Base-by-base conservation (phyloP, 2,888 invertebrate species). In the Leucoma salicis region DNA sequence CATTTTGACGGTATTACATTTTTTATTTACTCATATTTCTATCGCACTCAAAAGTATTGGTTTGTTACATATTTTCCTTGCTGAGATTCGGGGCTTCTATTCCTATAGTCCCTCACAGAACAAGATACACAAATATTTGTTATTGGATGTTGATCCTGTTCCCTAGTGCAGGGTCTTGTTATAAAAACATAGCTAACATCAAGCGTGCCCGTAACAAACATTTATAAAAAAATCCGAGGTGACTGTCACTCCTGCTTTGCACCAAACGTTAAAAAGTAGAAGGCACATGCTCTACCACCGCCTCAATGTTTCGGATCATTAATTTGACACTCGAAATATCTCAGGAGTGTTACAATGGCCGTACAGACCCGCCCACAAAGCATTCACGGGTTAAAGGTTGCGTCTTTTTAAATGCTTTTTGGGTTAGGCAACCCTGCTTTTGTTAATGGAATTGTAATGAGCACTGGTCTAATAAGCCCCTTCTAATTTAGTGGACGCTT, bases 321-420 rank as follows among this genome's bases (percentile, higher is more conserved):
- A 86, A 86, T 85, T 84, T 84, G 87, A 87, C 86, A 85, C 82
- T 81, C 66, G 70, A 68, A 78, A 79, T 78, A 71, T 72, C 73
- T 74, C 66, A 64, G 70, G 73, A 77, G 77, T 74, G 74, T 78
- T 79, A 81, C 81, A 80, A 78, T 73, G 76, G 72, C 66, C 57
- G 56, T 60, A 58, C 42, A 36, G 70, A 57, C 58, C 72, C 84
- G 82, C 85, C 85, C 74, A 82, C 82, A 68, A 78, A 71, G 64
- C 74, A 66, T 54, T 61, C 46, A 55, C 70, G 73, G 86, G 86
- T 85, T 77, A 87, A 78, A 86, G 85, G 86, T 84, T 71, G 70
- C 59, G 66, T 77, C 72, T 78, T 69, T 74, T 73, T 70, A 71
- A 78, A 75, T 61, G 72, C 57, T 65, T 47, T 51, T 57, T 54